These are phyloP conservation scores for Lepetodrilus schrolli DNA, from an alignment of 2,888 invertebrate species.

Conservation along the genomic window DNA sequence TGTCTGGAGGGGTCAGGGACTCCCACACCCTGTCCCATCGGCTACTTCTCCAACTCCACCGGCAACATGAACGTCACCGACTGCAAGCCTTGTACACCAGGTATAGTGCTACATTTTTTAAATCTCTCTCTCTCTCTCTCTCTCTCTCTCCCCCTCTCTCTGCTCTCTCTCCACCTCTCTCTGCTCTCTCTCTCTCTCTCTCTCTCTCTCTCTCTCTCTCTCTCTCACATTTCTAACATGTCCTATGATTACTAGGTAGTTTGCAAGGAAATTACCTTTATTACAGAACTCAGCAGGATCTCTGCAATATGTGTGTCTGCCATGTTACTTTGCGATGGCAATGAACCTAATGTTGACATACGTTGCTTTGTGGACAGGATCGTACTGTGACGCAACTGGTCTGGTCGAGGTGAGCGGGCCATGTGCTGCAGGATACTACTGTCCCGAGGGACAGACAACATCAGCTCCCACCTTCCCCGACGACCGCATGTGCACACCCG, in stretches of 20 bases:
- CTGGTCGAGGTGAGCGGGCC: slow-evolving; percentile 56
- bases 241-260: too few species aligned
- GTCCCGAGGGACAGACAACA: slow-evolving; percentile 68
- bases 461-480: slow-evolving; percentile 53
- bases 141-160: too few species aligned
- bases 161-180: too few species aligned
- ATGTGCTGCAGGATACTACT: slow-evolving; percentile 69
- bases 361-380: slow-evolving; percentile 60
- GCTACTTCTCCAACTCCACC: slow-evolving; percentile 69
- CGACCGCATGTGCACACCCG: slow-evolving; percentile 63
- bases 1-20: slow-evolving; percentile 64
- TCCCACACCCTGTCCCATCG: slow-evolving; percentile 63
- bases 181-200: too few species aligned
- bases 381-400: slow-evolving; percentile 65
- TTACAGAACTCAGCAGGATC: too few species aligned
- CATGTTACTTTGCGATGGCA: too few species aligned
- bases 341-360: background rate
- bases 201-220: too few species aligned
- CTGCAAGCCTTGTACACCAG: slow-evolving; percentile 71
- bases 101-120: too few species aligned
- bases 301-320: too few species aligned
- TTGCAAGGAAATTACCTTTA: too few species aligned
- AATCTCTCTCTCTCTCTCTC: too few species aligned
- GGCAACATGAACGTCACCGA: slow-evolving; percentile 66
- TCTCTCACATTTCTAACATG: too few species aligned